Base-by-base conservation (phyloP, 2,797 vertebrate species). In the Megaceryle alcyon region DNA sequence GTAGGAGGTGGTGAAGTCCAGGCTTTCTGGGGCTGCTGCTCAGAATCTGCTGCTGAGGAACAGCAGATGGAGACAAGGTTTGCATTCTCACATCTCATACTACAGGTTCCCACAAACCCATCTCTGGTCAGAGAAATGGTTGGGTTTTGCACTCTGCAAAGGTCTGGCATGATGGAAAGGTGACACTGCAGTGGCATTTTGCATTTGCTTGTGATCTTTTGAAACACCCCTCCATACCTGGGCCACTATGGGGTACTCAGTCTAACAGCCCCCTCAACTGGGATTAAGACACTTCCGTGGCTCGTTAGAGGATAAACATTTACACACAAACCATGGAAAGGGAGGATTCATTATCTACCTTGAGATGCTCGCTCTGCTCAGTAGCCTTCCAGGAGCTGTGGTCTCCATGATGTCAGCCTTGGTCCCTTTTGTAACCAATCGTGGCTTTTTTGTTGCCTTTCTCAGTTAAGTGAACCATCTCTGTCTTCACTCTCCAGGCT, bases 231-330 rank as follows among this genome's bases (percentile, higher is more conserved):
- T 88, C 22, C 33, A 7, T 7, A 3, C 4, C 17, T 49, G 46
- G 46, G 41, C 9, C 29, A 23, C 33, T 35, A 14, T 1, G 26
- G 12, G 23, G 1, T 8, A 37, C 17, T 43, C 4, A 3, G 23
- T 35, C 33, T 57, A 21, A 25, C 22, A 41, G 14, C 5, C 4
- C 4, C 29, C 2, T 48, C 1, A 17, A 3, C 0, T 37, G 17
- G 20, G 21, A 12, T 57, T 54, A 7, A 37, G 48, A 63, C 3
- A 46, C 13, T 10, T 48, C 54, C 53, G 11, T 12, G 8, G 60
- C 54, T 63, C 56, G 25, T 5, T 73, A 19, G 4, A 17, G 41
- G 26, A 7, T 2, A 46, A 43, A 12, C 3, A 15, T 78, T 60
- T 48, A 43, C 26, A 39, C 49, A 10, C 3, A 59, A 63, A 26